Evolutionary conservation across 2,113 vertebrate genomes (phyloP), one percentile per base, ranked within the genome.

Genomic region (Petrocephalus microphthalmus): DNA sequence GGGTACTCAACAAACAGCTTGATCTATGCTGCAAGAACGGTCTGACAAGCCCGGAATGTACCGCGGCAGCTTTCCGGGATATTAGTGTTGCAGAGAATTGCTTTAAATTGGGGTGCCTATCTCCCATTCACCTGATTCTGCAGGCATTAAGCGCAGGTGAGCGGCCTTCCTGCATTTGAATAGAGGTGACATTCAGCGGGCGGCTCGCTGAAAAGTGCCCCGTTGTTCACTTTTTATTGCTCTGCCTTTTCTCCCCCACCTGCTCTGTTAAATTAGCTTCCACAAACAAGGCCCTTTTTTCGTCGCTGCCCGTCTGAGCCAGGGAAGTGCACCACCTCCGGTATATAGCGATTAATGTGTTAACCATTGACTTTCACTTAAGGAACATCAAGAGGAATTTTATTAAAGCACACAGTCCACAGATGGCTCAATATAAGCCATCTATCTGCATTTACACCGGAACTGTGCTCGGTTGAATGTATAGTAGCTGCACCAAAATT

Each of bases 161-260:
- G n/a, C 37, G 64, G 64, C 56, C 45, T 33, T 85, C 51, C 51
- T 88, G 47, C 74, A 60, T 49, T 22, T 85, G 56, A 45, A 85
- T 85, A 88, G 57, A 88, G 88, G 82, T 88, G 88, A 88, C 88
- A 88, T 88, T 88, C 88, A 88, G 88, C 83, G 64, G 88, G 82
- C 3, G 45, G 56, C 45, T 22, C 47, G 82, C 85, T 88, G 64
- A 85, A 85, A 37, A 85, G 84, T 85, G 29, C 84, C 84, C 84
- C 25, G 84, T 85, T 56, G 84, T 54, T 85, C 51, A 53, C 52
- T n/a, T 85, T 84, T 51, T 85, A 85, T 85, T 85, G 51, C 84
- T 42, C 25, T 52, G 51, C 71, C 37, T 85, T 85, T 85, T 29
- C 47, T 85, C 47, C 25, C 56, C 84, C 84, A 85, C 56, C 84